Evolutionary conservation across 2,113 vertebrate species (phyloP).

Genomic region (Psittacula cyanocephala): DNA sequence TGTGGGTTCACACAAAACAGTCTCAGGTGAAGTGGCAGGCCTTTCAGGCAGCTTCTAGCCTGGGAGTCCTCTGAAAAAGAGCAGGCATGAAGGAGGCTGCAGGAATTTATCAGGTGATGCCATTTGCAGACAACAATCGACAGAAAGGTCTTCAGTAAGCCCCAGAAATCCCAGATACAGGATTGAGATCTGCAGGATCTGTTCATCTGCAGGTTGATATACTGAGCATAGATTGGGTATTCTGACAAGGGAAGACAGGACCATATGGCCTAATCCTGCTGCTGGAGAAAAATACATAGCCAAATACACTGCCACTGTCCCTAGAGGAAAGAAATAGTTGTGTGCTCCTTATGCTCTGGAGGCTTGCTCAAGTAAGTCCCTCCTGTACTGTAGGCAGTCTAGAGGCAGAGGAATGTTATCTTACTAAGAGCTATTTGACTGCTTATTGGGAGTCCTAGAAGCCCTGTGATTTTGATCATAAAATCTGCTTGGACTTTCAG

Average conservation of each 20-base stretch:
- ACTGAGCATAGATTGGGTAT: background rate
- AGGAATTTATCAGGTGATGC: background rate
- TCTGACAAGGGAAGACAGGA: background rate
- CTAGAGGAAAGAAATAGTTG: background rate
- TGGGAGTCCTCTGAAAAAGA: background rate
- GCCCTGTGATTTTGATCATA: background rate
- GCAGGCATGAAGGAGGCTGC: background rate
- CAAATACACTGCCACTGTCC: rapidly evolving
- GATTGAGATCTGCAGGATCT: background rate
- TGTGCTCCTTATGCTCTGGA: background rate
- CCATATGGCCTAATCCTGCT: background rate
- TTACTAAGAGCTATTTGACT: background rate
- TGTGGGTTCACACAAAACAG: background rate
- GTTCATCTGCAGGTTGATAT: background rate
- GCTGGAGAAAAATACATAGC: background rate
- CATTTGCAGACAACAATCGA: background rate
- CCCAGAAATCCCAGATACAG: background rate
- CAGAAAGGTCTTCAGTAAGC: background rate
- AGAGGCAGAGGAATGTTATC: background rate
- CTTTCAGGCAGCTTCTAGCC: background rate
- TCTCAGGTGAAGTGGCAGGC: background rate
- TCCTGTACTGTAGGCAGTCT: background rate
- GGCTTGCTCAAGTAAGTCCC: background rate
- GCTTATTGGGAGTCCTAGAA: background rate
- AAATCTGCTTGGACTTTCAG: background rate